Base-by-base conservation (phyloP, 2,113 vertebrate genomes). In the Lipophrys pholis region DNA sequence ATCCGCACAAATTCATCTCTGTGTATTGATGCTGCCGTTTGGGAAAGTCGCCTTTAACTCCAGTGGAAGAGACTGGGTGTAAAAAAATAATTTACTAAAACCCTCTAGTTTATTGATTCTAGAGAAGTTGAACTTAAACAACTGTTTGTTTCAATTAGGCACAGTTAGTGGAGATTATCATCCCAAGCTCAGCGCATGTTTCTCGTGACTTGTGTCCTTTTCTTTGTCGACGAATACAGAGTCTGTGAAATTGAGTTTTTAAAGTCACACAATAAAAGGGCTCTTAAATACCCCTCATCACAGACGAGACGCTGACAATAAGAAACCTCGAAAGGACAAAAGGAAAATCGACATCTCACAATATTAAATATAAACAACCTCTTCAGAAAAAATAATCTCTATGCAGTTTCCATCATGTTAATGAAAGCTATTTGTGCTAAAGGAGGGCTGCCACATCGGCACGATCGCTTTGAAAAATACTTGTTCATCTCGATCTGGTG, bases 321-420 rank as follows among this genome's bases (percentile, higher is more conserved):
- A 7, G 45, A 69, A 76, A 61, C 21, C 4, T 30, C 4, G 2
- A 30, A 30, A 30, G 21, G 21, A 30, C 21, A 30, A 30, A 66
- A 76, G 21, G 21, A 73, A 76, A 81, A 82, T 86, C 76, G 80
- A 85, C 80, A 89, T 70, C 72, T 84, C 45, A 64, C 69, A 70
- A 66, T 68, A 87, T 90, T 88, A 90, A 91, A 91, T 91, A 93
- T 84, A 83, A 86, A 90, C 89, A 86, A 63, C 46, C 38, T 78
- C 73, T 69, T 64, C 55, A 69, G 66, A 88, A 88, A 88, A 83
- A 80, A 88, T 76, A 86, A 90, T 87, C 83, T 90, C 78, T 83
- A 60, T 51, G 62, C 41, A 9, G 54, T 52, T 64, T 81, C 78
- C 52, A 0, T 11, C 43, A 41, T 76, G 69, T 58, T 14, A 69